Percentiles rank a stretch among this genome's conserved stretches.
Evolutionary conservation across 2,888 invertebrate genomes (phyloP).

Genomic region (Megaustenia siamemsis): DNA sequence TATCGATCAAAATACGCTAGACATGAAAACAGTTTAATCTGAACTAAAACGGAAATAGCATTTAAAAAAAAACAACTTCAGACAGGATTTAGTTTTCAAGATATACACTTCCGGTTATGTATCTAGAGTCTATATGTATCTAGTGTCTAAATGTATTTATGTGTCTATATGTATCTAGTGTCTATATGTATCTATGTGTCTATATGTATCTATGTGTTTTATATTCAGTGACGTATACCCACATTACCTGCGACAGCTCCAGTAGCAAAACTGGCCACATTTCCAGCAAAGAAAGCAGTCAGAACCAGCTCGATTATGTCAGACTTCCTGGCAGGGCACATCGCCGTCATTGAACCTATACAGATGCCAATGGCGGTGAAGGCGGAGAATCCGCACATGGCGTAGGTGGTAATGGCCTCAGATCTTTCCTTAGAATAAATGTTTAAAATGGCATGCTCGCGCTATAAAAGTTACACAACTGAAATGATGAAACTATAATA

Average conservation of each 20-base stretch:
- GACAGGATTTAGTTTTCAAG: too few relatives aligned
- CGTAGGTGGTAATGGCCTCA: constrained; percentile 56
- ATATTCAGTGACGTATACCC: too few relatives aligned
- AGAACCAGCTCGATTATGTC: constrained; percentile 51
- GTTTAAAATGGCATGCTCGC: neutral
- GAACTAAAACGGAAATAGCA: neutral
- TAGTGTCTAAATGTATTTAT: too few relatives aligned
- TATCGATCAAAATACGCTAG: too few relatives aligned
- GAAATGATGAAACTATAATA: too few relatives aligned
- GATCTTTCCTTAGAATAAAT: constrained; percentile 57
- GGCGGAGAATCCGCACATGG: constrained; percentile 58
- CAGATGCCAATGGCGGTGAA: constrained; percentile 56
- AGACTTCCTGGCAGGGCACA: constrained; percentile 50
- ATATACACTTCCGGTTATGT: too few relatives aligned
- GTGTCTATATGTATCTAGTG: too few relatives aligned
- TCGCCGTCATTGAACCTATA: constrained; percentile 47
- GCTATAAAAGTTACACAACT: neutral
- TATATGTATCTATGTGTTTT: too few relatives aligned
- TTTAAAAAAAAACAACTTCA: neutral
- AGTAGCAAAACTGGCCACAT: constrained; percentile 56
- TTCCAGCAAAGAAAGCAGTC: constrained; percentile 55
- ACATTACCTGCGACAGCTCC: constrained; percentile 57
- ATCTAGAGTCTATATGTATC: too few relatives aligned
- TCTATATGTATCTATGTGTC: too few relatives aligned
- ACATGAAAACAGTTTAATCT: too few relatives aligned